A percentile compares a stretch with the other conserved stretches of the same genome.
phyloP scores from a whole-genome alignment of 1,140 invertebrate genomes.

The Fragariocoptes setiger region DNA sequence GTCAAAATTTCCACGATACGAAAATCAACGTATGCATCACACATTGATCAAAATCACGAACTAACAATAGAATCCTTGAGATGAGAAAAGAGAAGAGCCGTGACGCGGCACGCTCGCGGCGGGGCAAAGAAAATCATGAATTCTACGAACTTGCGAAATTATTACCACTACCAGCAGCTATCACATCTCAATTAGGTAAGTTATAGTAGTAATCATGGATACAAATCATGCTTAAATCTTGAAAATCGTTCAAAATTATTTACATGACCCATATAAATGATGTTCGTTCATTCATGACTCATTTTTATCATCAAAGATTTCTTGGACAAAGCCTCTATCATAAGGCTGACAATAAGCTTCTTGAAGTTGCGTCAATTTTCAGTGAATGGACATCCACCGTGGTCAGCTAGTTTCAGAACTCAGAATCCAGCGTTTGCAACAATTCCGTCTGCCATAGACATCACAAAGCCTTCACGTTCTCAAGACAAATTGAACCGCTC shows the following conservation, averaged over 20 bases:
- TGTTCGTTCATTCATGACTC: background rate
- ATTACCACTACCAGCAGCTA: conserved; percentile 72
- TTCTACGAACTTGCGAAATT: conserved; percentile 94
- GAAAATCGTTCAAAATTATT: background rate
- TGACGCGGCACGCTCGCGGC: conserved; percentile 64
- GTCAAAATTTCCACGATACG: too few species aligned
- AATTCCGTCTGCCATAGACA: too few species aligned
- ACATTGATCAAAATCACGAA: background rate
- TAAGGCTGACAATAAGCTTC: conserved; percentile 85
- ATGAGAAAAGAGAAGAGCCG: conserved; percentile 81
- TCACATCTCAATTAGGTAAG: conserved; percentile 40
- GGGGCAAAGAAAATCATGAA: conserved; percentile 91
- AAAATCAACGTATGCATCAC: too few species aligned
- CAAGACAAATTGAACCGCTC: too few species aligned
- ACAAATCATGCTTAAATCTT: background rate
- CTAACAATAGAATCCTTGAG: conserved; percentile 57
- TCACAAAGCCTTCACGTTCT: too few species aligned
- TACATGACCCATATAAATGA: background rate
- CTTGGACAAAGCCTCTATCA: conserved; percentile 80
- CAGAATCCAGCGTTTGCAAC: conserved; percentile 5
- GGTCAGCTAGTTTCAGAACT: conserved; percentile 28
- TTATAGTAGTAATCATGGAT: conserved; percentile 1
- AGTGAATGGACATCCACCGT: conserved; percentile 69
- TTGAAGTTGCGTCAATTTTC: conserved; percentile 81
- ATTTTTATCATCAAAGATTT: background rate